phyloP scores from a whole-genome alignment of 2,797 vertebrate genomes.

The Megalops cyprinoides region DNA sequence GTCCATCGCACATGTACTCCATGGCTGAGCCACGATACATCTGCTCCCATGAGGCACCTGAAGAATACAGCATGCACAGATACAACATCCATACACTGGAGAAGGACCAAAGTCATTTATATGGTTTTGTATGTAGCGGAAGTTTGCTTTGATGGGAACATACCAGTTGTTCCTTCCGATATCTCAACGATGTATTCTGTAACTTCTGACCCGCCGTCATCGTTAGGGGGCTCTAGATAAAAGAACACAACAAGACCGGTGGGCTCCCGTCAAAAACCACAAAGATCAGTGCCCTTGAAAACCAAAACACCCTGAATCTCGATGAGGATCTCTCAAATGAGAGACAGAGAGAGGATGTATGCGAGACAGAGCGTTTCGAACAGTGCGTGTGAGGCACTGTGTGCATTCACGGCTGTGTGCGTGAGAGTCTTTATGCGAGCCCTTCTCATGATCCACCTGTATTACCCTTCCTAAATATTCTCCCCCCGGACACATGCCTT shows the following conservation, averaged over 20 bases:
- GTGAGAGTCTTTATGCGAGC: not conserved
- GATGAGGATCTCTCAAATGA: too few relatives aligned
- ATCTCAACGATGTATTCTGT: conserved; percentile 89
- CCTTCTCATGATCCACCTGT: too few relatives aligned
- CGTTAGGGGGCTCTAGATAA: conserved; percentile 87
- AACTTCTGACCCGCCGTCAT: conserved; percentile 86
- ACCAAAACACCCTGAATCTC: too few relatives aligned
- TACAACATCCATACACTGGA: not conserved
- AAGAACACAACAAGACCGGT: conserved; percentile 26
- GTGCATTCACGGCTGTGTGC: not conserved
- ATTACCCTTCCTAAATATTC: not conserved
- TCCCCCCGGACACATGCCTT: not conserved
- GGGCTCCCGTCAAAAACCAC: not conserved
- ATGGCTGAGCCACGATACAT: conserved; percentile 82
- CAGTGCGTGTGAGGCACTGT: not conserved
- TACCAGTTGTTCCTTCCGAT: conserved; percentile 85
- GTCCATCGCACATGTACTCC: conserved; percentile 87
- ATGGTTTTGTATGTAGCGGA: not conserved
- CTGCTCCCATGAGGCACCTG: conserved; percentile 87
- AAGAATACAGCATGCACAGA: conserved; percentile 35
- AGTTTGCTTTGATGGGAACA: conserved; percentile 46
- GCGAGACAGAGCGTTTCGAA: not conserved
- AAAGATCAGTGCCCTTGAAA: not conserved
- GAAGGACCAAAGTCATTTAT: not conserved
- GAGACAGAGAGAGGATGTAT: not conserved